These are phyloP conservation scores for Deroptyus accipitrinus DNA, from an alignment of 2,113 vertebrate species.

Conservation along the genomic window DNA sequence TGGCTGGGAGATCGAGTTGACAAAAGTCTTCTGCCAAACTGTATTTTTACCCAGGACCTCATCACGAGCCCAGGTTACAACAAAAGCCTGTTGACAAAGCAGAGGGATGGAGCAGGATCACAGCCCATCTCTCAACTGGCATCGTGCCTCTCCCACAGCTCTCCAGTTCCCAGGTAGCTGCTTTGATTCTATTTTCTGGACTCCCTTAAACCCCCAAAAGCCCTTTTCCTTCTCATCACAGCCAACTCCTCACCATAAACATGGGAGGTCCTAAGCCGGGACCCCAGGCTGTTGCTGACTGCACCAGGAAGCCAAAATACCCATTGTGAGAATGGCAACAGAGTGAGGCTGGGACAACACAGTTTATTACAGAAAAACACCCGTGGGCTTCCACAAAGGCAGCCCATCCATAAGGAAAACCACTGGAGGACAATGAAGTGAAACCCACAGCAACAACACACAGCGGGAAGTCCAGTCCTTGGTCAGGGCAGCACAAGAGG, in stretches of 20 bases:
- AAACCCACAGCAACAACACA: constrained; percentile 28
- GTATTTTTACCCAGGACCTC: constrained; percentile 32
- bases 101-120: background rate
- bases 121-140: background rate
- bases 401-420: background rate
- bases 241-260: background rate
- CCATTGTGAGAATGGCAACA: background rate
- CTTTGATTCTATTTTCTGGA: background rate
- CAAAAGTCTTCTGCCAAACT: background rate
- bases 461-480: background rate
- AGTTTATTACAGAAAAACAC: constrained; percentile 51
- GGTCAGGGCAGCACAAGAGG: background rate
- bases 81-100: background rate
- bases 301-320: background rate
- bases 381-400: background rate
- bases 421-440: background rate
- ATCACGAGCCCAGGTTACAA: background rate
- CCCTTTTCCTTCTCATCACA: background rate
- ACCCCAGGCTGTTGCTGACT: background rate
- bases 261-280: background rate
- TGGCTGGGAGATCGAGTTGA: background rate
- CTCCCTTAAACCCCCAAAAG: background rate
- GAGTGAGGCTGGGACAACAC: background rate
- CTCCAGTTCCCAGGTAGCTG: background rate
- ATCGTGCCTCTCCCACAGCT: background rate